Base-by-base conservation (phyloP, 2,113 vertebrate species). In the Etheostoma cragini region DNA sequence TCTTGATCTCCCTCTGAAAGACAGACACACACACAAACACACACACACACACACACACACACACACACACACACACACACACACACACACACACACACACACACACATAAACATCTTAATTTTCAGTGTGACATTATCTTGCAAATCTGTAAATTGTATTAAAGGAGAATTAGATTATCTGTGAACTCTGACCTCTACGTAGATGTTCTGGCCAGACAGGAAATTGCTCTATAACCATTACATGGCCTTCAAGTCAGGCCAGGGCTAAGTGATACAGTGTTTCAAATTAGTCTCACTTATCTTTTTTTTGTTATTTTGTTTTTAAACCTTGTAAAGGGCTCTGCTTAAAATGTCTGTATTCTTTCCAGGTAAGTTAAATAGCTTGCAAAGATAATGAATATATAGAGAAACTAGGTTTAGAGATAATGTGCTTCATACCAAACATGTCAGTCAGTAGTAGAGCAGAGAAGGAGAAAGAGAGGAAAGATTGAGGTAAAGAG, bases 81-180 rank as follows among this genome's bases (percentile, higher is more conserved):
- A 72, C 42, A 66, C 62, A 60, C 19, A 21, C 67, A 60, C 46
- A 30, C 46, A 26, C 24, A 64, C 13, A n/a, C 57, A 63, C 45
- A 71, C 11, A 66, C 1, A 0, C 26, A 79, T 65, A 53, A 42
- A 76, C 73, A 78, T 79, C 68, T 67, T 72, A 16, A 78, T 87
- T 80, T 78, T 66, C 26, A 60, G 3, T 42, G 52, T 69, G 84
- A 88, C 75, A 88, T 80, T 90, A 90, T 90, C 81, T 79, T 33
- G 13, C 66, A 84, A 72, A 85, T 82, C 75, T 89, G 57, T 80
- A 89, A 84, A 85, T 70, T 85, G 73, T 80, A 79, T 88, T 89
- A 70, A 57, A 67, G 54, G n/a, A 38, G 10, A 87, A 90, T 90
- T 88, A 54, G 77, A 87, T 90, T 89, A 86, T 86, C 84, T 71